These are phyloP conservation scores for Mya arenaria DNA, from an alignment of 1,140 invertebrate genomes.

Conservation along the genomic window DNA sequence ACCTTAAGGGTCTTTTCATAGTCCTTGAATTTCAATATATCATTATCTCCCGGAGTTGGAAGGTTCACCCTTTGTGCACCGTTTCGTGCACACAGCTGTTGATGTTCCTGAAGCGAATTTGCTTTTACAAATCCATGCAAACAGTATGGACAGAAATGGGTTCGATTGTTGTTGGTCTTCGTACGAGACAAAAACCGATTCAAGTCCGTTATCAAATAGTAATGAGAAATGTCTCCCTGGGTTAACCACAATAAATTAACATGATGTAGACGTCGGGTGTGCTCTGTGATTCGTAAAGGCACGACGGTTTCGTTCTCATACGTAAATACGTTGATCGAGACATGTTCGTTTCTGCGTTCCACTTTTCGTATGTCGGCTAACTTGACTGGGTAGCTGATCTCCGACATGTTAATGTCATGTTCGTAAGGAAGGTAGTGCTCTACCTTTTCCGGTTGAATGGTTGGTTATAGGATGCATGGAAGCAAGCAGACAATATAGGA, in stretches of 20 bases:
- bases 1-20: slow-evolving; percentile 13
- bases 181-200: slow-evolving; percentile 12
- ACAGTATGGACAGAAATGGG: neutral
- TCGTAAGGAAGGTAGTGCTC: slow-evolving; percentile 1
- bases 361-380: slow-evolving; percentile 1
- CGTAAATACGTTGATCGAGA: slow-evolving; percentile 30
- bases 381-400: slow-evolving; percentile 19
- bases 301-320: slow-evolving; percentile 1
- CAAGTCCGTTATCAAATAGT: neutral
- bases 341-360: slow-evolving; percentile 18
- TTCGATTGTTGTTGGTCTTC: neutral
- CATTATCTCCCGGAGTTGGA: neutral
- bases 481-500: slow-evolving; percentile 4
- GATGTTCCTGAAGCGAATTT: neutral
- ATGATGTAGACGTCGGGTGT: neutral
- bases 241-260: slow-evolving; percentile 12
- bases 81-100: neutral
- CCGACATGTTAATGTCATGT: slow-evolving; percentile 11
- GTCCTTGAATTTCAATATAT: slow-evolving; percentile 29
- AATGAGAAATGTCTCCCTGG: slow-evolving; percentile 3
- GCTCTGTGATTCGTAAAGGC: slow-evolving; percentile 9
- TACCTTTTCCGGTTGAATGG: neutral
- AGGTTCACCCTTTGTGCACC: slow-evolving; percentile 15
- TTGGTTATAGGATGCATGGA: slow-evolving; percentile 24
- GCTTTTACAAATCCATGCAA: neutral